A percentile compares a stretch with the other conserved stretches of the same genome.
These are phyloP conservation scores for Lasiurus borealis DNA, from an alignment of 2,113 vertebrate genomes.

Conservation along the genomic window DNA sequence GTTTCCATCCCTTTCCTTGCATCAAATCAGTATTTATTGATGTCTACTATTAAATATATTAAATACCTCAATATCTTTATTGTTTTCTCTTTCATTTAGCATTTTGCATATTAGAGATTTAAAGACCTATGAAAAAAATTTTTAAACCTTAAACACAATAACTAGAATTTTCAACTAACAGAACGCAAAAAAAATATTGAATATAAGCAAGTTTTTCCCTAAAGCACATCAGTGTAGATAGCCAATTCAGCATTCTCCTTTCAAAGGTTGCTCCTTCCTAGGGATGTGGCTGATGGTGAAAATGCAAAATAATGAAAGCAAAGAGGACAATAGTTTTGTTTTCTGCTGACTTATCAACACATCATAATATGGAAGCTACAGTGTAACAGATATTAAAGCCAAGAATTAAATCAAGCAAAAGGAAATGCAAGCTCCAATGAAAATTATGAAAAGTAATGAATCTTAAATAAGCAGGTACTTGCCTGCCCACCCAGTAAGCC, in stretches of 20 bases:
- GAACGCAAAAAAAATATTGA: not conserved
- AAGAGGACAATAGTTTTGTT: slow-evolving; percentile 12
- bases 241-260: slow-evolving; percentile 15
- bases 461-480: slow-evolving; percentile 59
- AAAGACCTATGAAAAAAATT: slow-evolving; percentile 9
- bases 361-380: slow-evolving; percentile 15
- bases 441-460: slow-evolving; percentile 50
- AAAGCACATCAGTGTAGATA: not conserved
- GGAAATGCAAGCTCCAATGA: slow-evolving; percentile 30
- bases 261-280: not conserved
- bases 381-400: slow-evolving; percentile 25
- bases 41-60: slow-evolving; percentile 1
- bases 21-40: slow-evolving; percentile 4
- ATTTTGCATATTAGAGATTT: slow-evolving; percentile 14
- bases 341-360: slow-evolving; percentile 19
- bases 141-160: slow-evolving; percentile 40
- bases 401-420: slow-evolving; percentile 53
- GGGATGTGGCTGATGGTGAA: not conserved
- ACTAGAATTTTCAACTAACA: slow-evolving; percentile 29
- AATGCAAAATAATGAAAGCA: not conserved
- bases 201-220: not conserved
- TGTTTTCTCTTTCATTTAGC: slow-evolving; percentile 22
- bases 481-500: not conserved
- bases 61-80: slow-evolving; percentile 18
- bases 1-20: slow-evolving; percentile 24